Base-by-base conservation (phyloP, 1,140 invertebrate genomes). In the Pachypeltis micranthus region DNA sequence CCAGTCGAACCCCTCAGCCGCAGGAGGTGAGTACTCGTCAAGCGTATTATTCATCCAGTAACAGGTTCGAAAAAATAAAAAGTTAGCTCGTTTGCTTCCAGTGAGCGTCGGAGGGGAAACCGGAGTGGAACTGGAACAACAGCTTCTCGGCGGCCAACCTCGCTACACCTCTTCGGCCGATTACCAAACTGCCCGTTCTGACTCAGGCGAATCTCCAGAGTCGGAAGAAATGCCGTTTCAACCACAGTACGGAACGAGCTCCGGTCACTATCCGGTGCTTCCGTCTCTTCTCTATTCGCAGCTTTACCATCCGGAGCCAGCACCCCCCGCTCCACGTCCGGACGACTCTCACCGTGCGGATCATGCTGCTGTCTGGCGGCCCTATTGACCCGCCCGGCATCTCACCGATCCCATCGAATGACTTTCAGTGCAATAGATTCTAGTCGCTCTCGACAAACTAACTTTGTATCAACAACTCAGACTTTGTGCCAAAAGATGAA, bases 261-360 rank as follows among this genome's bases (percentile, higher is more conserved):
- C 0, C 76, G 87, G 24, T 88, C 86, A 1, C 70, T 90, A 23
- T 67, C 44, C 60, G 69, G 14, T 63, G 84, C 82, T 0, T 62
- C 27, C 63, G 12, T 88, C 87, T 69, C 78, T 91, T 60, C 76
- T 92, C 3, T 90, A 91, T 74, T 88, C 88, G 16, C 87, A 91
- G 70, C 74, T 92, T 19, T 91, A 91, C 63, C 84, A 85, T 1
- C 83, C 83, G 19, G 57, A 59, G 84, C 61, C 62, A 58, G 64
- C 63, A 26, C 68, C 66, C 12, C 59, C 65, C n/a, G 61, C 59
- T 14, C 23, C 64, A 10, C 44, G 66, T 21, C 61, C 44, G 19
- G 62, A 44, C 21, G 67, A 67, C 57, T 63, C 63, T 56, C 26
- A 23, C 7, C 34, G 64, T 31, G 23, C 56, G 24, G 68, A 67